These are phyloP conservation scores for Pelochelys cantorii DNA, from an alignment of 2,797 vertebrate genomes.

Conservation along the genomic window DNA sequence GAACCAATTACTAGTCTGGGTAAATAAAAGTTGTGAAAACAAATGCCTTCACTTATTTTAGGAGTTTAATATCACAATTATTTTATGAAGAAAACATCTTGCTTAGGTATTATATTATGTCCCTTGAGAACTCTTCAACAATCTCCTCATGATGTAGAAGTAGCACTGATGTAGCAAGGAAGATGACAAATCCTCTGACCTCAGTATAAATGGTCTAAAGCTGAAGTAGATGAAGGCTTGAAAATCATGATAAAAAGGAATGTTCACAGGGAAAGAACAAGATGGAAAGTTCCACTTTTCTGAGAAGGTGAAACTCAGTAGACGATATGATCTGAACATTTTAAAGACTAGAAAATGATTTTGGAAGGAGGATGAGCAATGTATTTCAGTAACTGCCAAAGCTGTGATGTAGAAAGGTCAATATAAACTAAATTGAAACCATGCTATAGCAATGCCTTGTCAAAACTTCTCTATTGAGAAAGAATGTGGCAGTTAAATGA, in stretches of 20 bases:
- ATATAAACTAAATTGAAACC: conserved; percentile 71
- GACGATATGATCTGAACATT: conserved; percentile 29
- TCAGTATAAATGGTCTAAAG: conserved; percentile 40
- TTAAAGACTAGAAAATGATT: conserved; percentile 34
- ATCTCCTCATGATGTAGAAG: conserved; percentile 1
- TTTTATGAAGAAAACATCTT: neutral
- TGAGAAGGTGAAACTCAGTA: conserved; percentile 43
- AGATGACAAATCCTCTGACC: conserved; percentile 59
- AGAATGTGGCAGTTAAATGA: conserved; percentile 43
- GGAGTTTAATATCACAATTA: neutral
- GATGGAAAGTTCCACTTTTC: conserved; percentile 51
- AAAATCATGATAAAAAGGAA: conserved; percentile 29
- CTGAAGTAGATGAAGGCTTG: conserved; percentile 5
- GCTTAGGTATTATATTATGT: neutral
- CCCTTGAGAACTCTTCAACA: conserved; percentile 6
- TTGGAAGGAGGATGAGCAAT: conserved; percentile 4
- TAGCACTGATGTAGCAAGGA: conserved; percentile 11
- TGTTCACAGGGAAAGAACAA: conserved; percentile 18
- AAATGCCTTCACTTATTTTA: neutral
- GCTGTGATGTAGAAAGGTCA: conserved; percentile 53
- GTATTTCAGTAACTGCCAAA: conserved; percentile 60
- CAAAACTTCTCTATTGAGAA: conserved; percentile 54
- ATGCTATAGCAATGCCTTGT: conserved; percentile 63
- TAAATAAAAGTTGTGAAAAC: conserved; percentile 12
- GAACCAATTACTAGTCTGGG: conserved; percentile 18